These are phyloP conservation scores for Deroptyus accipitrinus DNA, from an alignment of 2,113 vertebrate species.

Conservation along the genomic window DNA sequence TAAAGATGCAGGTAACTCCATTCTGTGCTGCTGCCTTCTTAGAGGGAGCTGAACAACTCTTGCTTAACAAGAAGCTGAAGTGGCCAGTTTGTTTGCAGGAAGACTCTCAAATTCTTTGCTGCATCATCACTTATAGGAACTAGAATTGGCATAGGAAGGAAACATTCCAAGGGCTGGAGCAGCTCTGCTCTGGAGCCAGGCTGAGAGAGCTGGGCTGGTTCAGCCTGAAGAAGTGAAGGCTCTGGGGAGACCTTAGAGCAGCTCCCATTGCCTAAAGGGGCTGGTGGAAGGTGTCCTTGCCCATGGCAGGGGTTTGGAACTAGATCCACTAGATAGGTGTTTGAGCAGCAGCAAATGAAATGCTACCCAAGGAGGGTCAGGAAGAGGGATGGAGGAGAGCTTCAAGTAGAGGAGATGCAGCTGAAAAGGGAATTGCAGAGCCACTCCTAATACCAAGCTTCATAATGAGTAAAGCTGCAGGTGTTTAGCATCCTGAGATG, in stretches of 20 bases:
- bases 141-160: background rate
- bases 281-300: background rate
- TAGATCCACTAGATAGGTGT: background rate
- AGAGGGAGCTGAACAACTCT: background rate
- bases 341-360: background rate
- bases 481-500: background rate
- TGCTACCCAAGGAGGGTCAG: accelerated
- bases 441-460: background rate
- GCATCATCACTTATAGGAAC: accelerated
- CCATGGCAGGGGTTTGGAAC: background rate
- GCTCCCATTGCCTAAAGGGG: background rate
- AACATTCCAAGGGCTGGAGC: background rate
- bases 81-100: background rate
- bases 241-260: background rate
- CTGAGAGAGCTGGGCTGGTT: background rate
- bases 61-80: background rate
- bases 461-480: background rate
- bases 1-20: background rate
- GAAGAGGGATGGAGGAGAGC: background rate
- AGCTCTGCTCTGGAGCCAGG: background rate
- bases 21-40: background rate
- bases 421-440: background rate
- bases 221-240: background rate
- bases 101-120: background rate
- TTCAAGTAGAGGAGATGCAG: background rate